phyloP scores from a whole-genome alignment of 2,797 vertebrate genomes.

The Vipera latastei region DNA sequence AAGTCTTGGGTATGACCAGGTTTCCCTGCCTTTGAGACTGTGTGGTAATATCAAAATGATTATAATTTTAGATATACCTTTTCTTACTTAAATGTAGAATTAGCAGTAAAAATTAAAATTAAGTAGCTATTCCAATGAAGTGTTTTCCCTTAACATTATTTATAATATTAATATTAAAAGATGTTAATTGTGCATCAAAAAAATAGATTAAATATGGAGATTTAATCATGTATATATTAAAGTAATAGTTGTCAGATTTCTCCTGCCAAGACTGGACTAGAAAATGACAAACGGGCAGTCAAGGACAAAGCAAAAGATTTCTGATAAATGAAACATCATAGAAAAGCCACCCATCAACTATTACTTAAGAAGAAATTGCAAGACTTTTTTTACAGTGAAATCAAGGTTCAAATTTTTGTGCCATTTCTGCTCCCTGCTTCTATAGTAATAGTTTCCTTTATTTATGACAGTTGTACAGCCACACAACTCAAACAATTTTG shows the following conservation, averaged over 20 bases:
- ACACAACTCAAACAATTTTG: background rate
- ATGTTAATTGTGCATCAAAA: conserved; percentile 56
- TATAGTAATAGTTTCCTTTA: background rate
- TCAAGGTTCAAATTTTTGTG: background rate
- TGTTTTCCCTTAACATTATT: conserved; percentile 51
- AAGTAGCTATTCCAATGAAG: background rate
- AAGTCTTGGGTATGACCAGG: conserved; percentile 11
- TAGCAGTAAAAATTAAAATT: background rate
- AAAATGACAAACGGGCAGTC: background rate
- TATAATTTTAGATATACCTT: background rate
- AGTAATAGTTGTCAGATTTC: background rate
- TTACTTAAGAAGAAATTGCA: background rate
- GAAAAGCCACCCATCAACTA: background rate
- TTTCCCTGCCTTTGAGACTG: background rate
- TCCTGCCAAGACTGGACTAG: background rate
- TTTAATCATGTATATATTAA: conserved; percentile 63
- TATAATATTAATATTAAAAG: conserved; percentile 59
- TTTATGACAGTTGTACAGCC: background rate
- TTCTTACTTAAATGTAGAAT: background rate
- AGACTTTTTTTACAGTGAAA: background rate
- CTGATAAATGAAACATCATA: background rate
- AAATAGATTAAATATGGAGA: conserved; percentile 54
- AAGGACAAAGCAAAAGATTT: background rate
- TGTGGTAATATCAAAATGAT: background rate
- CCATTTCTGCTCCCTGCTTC: background rate